Conservation (phyloP, 37 sponge, comb jelly and placozoan species). For the Beroe ovata region DNA sequence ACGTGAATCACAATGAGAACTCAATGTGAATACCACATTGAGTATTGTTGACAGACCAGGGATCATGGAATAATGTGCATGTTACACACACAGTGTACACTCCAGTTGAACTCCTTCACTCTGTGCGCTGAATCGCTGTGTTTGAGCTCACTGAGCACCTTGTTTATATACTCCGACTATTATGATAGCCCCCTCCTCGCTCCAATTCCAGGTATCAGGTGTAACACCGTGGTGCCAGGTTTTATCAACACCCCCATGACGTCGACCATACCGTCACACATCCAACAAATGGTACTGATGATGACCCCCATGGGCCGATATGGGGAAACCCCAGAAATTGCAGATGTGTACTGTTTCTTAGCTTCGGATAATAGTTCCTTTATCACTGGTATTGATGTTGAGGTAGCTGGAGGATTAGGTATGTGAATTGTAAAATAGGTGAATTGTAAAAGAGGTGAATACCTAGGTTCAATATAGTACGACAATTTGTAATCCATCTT, state of each 20-base stretch:
- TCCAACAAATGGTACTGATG: slow-evolving; percentile 67
- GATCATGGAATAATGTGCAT: too few species aligned
- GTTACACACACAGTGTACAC: too few species aligned
- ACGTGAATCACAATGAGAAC: too few species aligned
- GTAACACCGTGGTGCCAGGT: slow-evolving; percentile 79
- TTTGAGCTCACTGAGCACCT: too few species aligned
- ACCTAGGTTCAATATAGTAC: too few species aligned
- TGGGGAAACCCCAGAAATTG: slow-evolving; percentile 74
- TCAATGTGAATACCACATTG: too few species aligned
- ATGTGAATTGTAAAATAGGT: not conserved
- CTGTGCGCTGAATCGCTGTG: too few species aligned
- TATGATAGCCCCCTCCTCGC: too few species aligned
- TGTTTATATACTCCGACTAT: too few species aligned
- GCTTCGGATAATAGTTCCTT: slow-evolving; percentile 78
- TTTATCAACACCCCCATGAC: slow-evolving; percentile 76
- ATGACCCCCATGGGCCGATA: slow-evolving; percentile 70
- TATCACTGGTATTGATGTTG: slow-evolving; percentile 76
- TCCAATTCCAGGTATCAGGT: slow-evolving; percentile 69
- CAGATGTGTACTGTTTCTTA: slow-evolving; percentile 73
- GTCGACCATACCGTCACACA: slow-evolving; percentile 64
- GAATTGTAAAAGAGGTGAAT: not conserved
- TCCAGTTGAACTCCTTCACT: too few species aligned
- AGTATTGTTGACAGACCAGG: too few species aligned
- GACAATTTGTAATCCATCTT: too few species aligned
- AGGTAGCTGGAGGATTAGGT: slow-evolving; percentile 71